Conservation (phyloP, 2,888 invertebrate species). For the Stenolophus ochropezus region DNA sequence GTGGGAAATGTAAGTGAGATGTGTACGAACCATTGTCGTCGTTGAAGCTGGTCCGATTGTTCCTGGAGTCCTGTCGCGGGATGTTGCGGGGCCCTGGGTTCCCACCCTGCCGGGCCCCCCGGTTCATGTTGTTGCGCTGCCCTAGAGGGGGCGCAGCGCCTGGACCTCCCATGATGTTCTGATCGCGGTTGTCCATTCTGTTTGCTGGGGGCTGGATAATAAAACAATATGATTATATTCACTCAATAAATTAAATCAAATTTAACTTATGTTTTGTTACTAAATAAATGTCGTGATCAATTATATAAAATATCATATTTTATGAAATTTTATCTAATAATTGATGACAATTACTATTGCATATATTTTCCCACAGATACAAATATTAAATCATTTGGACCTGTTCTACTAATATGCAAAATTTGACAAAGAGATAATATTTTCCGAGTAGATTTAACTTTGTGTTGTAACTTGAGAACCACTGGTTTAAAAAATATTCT, state of each 20-base stretch:
- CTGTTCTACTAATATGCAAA: constrained; percentile 40
- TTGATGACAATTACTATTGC: constrained; percentile 1
- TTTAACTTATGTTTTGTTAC: background rate
- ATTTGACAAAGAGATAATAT: background rate
- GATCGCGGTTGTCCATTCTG: constrained; percentile 71
- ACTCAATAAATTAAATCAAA: background rate
- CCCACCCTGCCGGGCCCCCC: constrained; percentile 59
- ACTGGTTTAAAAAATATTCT: too few relatives aligned
- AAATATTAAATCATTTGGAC: constrained; percentile 14
- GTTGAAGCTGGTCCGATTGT: constrained; percentile 68
- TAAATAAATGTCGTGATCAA: background rate
- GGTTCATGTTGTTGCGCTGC: constrained; percentile 64
- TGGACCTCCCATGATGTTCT: constrained; percentile 63
- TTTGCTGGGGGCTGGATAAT: constrained; percentile 70
- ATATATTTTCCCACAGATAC: constrained; percentile 30
- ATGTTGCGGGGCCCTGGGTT: constrained; percentile 62
- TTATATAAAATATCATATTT: background rate
- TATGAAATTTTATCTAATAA: background rate
- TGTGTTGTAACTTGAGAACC: too few relatives aligned
- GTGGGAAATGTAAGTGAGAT: too few relatives aligned
- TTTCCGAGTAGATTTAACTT: too few relatives aligned
- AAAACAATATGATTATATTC: background rate
- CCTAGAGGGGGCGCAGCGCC: constrained; percentile 63
- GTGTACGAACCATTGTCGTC: constrained; percentile 66
- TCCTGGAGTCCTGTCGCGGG: constrained; percentile 68